Base-by-base conservation (phyloP, 2,888 invertebrate genomes). In the Tetramorium bicarinatum region DNA sequence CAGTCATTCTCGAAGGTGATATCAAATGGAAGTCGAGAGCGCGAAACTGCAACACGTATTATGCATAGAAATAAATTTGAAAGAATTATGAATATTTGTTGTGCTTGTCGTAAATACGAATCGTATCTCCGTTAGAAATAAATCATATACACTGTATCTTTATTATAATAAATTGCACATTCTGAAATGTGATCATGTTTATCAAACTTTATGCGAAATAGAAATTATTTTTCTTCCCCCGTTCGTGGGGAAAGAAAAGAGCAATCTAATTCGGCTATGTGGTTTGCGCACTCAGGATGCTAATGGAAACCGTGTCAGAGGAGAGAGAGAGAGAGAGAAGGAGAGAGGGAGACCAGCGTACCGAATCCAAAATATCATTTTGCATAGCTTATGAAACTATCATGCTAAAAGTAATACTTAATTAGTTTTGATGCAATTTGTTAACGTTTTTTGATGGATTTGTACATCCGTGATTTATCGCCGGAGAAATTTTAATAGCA, bases 301-400 rank as follows among this genome's bases (percentile, higher is more conserved):
- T 61, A 80, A 80, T 80, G 72, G 49, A 72, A 25, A 61, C 47
- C 38, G 47, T 38, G 47, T 71, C 54, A 52, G 71, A 69, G 21
- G 4, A 15, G 71, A 71, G 61, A 61, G 71, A 71, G 34, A 21
- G 29, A 34, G 29, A 34, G 29, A 59, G 61, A 61, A 54, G 59
- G 34, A 21, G 29, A 4, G 29, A 34, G 29, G 47, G 21, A 38
- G 21, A 56, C 44, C 21, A 34, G 34, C 34, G 59, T n/a, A 13
- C 72, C 61, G 79, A 80, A 80, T 80, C n/a, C 34, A 47, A 80
- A 80, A 80, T 80, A 80, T 56, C 72, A 80, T 49, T 80, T 80
- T 72, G 72, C 72, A 72, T 72, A 72, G 64, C 47, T 80, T 47
- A 34, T 38, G 59, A 52, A 72, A 47, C 56, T 59, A 59, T 80